Evolutionary conservation across 2,797 vertebrate genomes (phyloP), one percentile per base, ranked within the genome.

Genomic region (Limosa lapponica): DNA sequence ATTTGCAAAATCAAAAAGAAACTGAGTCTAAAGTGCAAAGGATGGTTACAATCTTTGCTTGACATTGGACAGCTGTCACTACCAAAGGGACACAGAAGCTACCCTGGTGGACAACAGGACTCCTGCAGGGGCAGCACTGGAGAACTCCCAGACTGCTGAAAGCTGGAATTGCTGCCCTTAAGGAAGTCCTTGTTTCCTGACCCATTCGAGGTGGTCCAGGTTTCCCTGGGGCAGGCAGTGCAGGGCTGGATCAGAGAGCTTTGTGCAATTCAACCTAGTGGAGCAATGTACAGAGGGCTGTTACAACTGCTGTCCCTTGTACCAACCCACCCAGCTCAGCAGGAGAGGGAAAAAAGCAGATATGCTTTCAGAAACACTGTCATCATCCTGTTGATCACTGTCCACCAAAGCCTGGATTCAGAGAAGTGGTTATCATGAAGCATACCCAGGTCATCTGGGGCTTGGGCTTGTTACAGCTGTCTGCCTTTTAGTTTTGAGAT

Each of bases 191-290:
- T n/a, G 30, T 25, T 74, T 13, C 5, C 18, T 39, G 11, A 39
- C 10, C 3, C 17, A 23, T 52, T 74, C 2, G 0, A 78, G 28
- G 6, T 28, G 6, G 4, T 24, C 32, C 41, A 62, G 41, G n/a
- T 37, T 89, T 48, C 25, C 32, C 28, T n/a, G 16, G 28, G 13
- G 11, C 39, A 37, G 34, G 44, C 7, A 5, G 23, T 19, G n/a
- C 13, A 67, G 24, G 13, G 15, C 7, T 85, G 52, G 12, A 44
- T 80, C 44, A 54, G n/a, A 46, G 32, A 23, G 7, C 16, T 89
- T 37, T 81, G 17, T 34, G 16, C 30, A 13, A 12, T 9, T 46
- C 19, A 34, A 28, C 1, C 0, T 0, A 1, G 20, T 25, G 32
- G 15, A 87, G 28, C 2, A 7, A 57, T 3, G 14, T 11, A 36